Conservation (phyloP, 1,140 invertebrate genomes). For the Saxidomus purpurata region DNA sequence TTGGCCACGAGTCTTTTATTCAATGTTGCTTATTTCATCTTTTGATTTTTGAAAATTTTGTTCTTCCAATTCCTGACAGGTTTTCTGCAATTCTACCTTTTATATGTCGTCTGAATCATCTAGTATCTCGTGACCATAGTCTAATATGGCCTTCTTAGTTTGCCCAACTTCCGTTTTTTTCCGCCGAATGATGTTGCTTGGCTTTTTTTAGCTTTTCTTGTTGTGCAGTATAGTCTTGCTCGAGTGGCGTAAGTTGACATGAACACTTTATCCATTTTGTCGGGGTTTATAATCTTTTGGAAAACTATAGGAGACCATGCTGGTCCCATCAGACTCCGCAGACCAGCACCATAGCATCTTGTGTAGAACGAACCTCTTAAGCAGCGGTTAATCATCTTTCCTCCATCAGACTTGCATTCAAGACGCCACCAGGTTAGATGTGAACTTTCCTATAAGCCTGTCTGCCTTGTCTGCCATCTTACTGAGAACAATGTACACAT, state of each 20-base stretch:
- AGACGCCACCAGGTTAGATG: slow-evolving; percentile 45
- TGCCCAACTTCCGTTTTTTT: not conserved
- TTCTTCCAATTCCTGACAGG: not conserved
- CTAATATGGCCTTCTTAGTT: not conserved
- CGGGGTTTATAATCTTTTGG: not conserved
- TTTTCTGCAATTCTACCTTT: not conserved
- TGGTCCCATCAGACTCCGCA: slow-evolving; percentile 43
- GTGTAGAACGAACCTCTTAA: slow-evolving; percentile 53
- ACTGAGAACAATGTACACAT: not conserved
- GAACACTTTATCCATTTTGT: no score
- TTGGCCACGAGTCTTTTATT: not conserved
- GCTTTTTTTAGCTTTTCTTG: not conserved
- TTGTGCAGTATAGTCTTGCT: not conserved
- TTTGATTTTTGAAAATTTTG: not conserved
- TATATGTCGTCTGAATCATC: not conserved
- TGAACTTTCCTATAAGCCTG: slow-evolving; percentile 29
- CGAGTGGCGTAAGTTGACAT: not conserved
- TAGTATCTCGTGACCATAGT: not conserved
- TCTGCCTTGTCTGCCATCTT: not conserved
- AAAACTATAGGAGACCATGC: slow-evolving; percentile 53
- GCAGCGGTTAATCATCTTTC: slow-evolving; percentile 48
- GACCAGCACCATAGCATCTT: slow-evolving; percentile 48
- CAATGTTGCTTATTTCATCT: not conserved
- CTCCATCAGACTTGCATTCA: slow-evolving; percentile 67
- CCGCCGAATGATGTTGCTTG: not conserved